phyloP scores from a whole-genome alignment of 2,113 vertebrate genomes.

The Myrmecophaga tridactyla region DNA sequence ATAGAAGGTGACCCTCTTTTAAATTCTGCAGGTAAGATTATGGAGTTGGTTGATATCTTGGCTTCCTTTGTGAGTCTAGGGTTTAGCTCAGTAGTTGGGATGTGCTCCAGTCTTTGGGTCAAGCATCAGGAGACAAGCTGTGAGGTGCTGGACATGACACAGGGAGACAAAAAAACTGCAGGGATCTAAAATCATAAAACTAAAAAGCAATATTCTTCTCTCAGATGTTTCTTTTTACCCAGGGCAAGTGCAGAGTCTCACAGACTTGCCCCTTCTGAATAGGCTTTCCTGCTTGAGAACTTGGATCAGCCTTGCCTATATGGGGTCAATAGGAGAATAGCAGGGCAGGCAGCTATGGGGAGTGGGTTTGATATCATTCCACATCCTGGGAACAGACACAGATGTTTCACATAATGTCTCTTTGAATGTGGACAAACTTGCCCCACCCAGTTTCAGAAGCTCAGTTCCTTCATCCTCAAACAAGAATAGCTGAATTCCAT shows the following conservation, averaged over 20 bases:
- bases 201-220: not conserved
- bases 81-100: not conserved
- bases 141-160: not conserved
- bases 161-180: not conserved
- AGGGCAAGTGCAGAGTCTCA: no score
- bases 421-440: not conserved
- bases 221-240: no score
- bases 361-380: not conserved
- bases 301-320: not conserved
- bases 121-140: not conserved
- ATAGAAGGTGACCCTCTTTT: not conserved
- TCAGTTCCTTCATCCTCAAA: not conserved
- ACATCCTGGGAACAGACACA: no score
- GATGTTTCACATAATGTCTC: not conserved
- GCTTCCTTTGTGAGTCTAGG: not conserved
- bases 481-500: not conserved
- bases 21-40: not conserved
- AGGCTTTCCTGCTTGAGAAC: not conserved
- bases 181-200: not conserved
- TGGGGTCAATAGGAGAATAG: accelerated
- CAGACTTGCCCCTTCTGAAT: not conserved
- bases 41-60: not conserved
- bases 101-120: no score
- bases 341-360: not conserved
- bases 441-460: not conserved